These are phyloP conservation scores for Eubasilissa splendida DNA, from an alignment of 2,888 invertebrate species.

Conservation along the genomic window DNA sequence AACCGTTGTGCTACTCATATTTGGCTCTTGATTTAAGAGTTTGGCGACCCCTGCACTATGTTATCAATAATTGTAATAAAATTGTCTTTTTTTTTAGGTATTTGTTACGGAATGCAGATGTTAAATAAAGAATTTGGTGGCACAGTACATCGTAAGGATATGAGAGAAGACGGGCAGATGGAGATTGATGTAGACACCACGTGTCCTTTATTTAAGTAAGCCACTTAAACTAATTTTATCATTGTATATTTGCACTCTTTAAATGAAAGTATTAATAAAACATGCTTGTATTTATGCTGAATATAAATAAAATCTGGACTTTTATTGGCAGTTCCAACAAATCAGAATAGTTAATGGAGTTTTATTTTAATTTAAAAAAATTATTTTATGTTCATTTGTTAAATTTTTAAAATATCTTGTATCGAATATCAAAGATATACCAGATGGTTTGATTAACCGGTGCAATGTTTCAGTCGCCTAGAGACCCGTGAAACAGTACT, in stretches of 20 bases:
- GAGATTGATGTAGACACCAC: slow-evolving; percentile 89
- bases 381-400: no score
- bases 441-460: not conserved
- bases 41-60: not conserved
- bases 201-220: slow-evolving; percentile 94
- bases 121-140: slow-evolving; percentile 98
- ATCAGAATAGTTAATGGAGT: no score
- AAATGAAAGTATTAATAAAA: no score
- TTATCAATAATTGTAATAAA: not conserved
- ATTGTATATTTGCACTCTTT: no score
- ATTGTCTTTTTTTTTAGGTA: slow-evolving; percentile 75
- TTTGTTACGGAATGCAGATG: slow-evolving; percentile 99
- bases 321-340: no score
- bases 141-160: slow-evolving; percentile 87
- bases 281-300: no score
- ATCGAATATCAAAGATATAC: no score
- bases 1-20: no score
- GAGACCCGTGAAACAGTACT: slow-evolving; percentile 91
- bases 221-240: slow-evolving; percentile 51
- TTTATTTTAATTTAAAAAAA: not conserved
- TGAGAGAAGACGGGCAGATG: slow-evolving; percentile 95
- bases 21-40: no score
- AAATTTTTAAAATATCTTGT: no score
- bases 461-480: slow-evolving; percentile 78
- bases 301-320: no score